These are phyloP conservation scores for Oncorhynchus gorbuscha DNA, from an alignment of 2,113 vertebrate species.

Conservation along the genomic window DNA sequence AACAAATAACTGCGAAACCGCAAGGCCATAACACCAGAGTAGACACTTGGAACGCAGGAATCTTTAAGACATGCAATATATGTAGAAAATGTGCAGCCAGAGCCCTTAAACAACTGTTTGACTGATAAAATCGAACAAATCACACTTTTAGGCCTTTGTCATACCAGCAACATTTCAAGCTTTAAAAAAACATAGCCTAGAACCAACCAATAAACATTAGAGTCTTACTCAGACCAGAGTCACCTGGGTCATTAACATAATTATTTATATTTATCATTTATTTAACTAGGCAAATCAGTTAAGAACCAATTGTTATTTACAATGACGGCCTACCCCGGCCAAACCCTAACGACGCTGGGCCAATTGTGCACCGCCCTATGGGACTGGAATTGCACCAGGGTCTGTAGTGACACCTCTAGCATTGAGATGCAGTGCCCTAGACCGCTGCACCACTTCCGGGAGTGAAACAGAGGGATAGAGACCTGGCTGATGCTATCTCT, in stretches of 20 bases:
- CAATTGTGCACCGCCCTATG: no score
- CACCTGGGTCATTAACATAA: not conserved
- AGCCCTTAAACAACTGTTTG: not conserved
- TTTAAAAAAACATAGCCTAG: not conserved
- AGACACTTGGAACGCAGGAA: not conserved
- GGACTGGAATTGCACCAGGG: no score
- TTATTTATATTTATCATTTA: no score
- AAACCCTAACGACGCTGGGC: no score
- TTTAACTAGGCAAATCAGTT: no score
- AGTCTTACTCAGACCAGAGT: not conserved
- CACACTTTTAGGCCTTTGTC: not conserved
- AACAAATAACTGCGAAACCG: conserved; percentile 16
- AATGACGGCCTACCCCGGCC: no score
- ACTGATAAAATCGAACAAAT: not conserved
- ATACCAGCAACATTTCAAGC: not conserved
- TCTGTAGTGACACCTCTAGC: no score
- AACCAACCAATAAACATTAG: not conserved
- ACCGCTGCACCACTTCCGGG: no score
- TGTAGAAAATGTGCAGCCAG: not conserved
- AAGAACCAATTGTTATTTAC: no score
- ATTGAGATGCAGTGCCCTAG: no score
- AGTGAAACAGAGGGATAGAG: conserved; percentile 10
- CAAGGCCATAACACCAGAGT: not conserved
- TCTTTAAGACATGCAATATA: not conserved
- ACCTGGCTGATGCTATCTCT: not conserved